Percentiles rank a stretch among this genome's conserved stretches.
These are phyloP conservation scores for Myrmophylax atrothorax DNA, from an alignment of 2,113 vertebrate species.

Conservation along the genomic window DNA sequence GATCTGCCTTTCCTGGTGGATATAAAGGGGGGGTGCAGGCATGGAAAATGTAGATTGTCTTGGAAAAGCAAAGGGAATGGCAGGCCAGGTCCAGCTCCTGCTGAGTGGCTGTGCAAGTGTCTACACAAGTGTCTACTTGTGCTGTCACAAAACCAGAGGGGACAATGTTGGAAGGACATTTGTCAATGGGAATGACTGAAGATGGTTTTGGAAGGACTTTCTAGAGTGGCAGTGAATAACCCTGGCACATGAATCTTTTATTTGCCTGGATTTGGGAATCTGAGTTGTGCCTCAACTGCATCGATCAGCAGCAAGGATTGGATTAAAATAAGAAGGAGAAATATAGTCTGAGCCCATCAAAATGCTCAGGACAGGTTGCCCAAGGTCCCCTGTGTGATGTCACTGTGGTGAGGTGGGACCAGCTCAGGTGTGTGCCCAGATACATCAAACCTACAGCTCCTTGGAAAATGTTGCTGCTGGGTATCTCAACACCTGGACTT, in stretches of 20 bases:
- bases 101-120: background rate
- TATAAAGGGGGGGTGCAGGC: background rate
- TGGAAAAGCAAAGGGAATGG: background rate
- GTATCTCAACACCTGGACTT: accelerated
- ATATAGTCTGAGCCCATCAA: background rate
- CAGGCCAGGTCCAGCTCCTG: background rate
- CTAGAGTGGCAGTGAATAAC: background rate
- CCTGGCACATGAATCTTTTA: too few species aligned
- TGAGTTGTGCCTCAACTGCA: background rate
- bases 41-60: background rate
- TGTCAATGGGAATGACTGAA: background rate
- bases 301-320: background rate
- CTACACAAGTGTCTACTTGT: background rate
- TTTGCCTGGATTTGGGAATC: background rate
- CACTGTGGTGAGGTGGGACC: background rate
- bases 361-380: background rate
- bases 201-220: background rate
- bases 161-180: accelerated
- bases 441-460: accelerated
- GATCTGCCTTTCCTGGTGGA: background rate
- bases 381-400: background rate
- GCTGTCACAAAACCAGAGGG: background rate
- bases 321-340: background rate
- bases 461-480: accelerated
- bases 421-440: background rate